Evolutionary conservation across 1,140 invertebrate genomes (phyloP).

Genomic region (Megathymus violae): DNA sequence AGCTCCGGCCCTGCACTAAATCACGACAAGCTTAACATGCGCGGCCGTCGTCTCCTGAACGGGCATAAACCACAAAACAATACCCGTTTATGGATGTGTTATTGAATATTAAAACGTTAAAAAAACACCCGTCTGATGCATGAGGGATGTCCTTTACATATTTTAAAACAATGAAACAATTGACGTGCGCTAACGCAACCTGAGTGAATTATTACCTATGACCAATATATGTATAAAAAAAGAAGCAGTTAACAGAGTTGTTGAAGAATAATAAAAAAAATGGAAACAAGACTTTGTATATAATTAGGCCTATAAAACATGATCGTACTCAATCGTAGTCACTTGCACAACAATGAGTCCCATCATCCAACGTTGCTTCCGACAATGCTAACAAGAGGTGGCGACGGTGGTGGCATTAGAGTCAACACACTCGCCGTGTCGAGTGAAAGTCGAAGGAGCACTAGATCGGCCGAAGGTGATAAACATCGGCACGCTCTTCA

Average conservation of each 20-base stretch:
- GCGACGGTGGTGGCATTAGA: conserved; percentile 52
- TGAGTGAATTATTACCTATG: neutral
- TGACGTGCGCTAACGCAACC: conserved; percentile 44
- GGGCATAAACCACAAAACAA: conserved; percentile 64
- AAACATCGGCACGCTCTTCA: conserved; percentile 71
- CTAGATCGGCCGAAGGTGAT: conserved; percentile 66
- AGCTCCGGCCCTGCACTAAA: conserved; percentile 67
- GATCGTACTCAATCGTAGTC: neutral
- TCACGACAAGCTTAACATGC: conserved; percentile 70
- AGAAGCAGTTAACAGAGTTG: conserved; percentile 16
- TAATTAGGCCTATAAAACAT: neutral
- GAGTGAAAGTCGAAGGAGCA: conserved; percentile 71
- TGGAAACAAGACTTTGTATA: neutral
- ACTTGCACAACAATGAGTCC: conserved; percentile 43
- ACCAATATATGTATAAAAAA: conserved; percentile 24
- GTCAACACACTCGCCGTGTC: conserved; percentile 42
- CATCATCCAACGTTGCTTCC: conserved; percentile 41
- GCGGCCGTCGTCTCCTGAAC: conserved; percentile 50
- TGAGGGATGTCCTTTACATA: conserved; percentile 56
- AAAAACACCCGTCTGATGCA: conserved; percentile 48
- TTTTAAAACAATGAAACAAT: conserved; percentile 56
- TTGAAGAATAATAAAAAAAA: conserved; percentile 3
- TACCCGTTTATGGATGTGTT: conserved; percentile 62
- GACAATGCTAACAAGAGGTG: conserved; percentile 53
- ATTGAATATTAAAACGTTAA: conserved; percentile 73